These are phyloP conservation scores for Ellobium chinense DNA, from an alignment of 2,888 invertebrate species.

Conservation along the genomic window DNA sequence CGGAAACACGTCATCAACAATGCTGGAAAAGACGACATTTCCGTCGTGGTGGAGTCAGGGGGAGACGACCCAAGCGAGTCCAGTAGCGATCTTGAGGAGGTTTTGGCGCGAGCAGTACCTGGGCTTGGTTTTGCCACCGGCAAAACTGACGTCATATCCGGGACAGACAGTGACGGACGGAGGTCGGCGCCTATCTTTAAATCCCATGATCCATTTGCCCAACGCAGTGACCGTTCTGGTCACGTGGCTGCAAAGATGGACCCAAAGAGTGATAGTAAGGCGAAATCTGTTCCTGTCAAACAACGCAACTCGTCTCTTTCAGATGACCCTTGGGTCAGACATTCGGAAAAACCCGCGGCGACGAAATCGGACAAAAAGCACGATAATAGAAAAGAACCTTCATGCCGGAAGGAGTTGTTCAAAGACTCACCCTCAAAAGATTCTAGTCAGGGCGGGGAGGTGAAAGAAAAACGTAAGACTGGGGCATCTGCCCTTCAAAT, in stretches of 20 bases:
- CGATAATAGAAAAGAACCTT: slow-evolving; percentile 7
- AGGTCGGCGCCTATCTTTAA: no score
- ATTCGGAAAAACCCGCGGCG: background rate
- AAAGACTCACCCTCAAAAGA: slow-evolving; percentile 18
- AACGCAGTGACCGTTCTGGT: background rate
- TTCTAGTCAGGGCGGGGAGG: no score
- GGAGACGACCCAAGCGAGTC: background rate
- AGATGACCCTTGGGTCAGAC: slow-evolving; percentile 34
- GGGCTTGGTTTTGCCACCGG: background rate
- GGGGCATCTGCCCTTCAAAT: background rate
- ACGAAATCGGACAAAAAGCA: background rate
- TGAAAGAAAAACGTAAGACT: background rate
- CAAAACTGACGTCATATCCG: background rate
- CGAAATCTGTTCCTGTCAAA: background rate
- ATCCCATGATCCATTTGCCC: no score
- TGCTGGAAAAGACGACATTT: background rate
- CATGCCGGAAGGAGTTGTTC: slow-evolving; percentile 28
- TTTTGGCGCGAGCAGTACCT: background rate
- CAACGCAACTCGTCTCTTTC: background rate
- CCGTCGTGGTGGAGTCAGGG: background rate
- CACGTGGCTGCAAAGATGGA: background rate
- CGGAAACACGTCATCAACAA: background rate
- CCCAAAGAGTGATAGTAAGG: background rate
- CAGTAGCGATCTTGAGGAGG: background rate
- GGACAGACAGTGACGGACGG: background rate